Evolutionary conservation across 1,140 invertebrate species (phyloP).

Genomic region (Brachystomella parvula): DNA sequence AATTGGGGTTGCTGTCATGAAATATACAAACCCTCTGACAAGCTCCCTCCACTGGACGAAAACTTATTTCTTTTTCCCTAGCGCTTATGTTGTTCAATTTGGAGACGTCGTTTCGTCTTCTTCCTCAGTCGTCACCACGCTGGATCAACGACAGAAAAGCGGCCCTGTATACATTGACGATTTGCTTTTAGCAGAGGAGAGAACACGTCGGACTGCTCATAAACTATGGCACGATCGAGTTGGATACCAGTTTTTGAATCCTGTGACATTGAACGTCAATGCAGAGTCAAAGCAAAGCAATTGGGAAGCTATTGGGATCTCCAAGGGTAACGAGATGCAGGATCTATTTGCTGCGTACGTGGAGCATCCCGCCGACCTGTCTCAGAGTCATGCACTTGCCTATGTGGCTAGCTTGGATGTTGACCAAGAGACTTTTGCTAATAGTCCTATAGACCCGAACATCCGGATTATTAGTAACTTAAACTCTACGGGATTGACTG

Average conservation of each 20-base stretch:
- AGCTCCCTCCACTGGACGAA: conserved; percentile 6
- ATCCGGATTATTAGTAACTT: background rate
- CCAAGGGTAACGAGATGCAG: conserved; percentile 17
- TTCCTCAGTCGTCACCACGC: conserved; percentile 6
- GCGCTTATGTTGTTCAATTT: conserved; percentile 15
- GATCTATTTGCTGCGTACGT: conserved; percentile 11
- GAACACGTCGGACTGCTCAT: background rate
- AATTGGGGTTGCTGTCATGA: conserved; percentile 18
- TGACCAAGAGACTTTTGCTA: background rate
- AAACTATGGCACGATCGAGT: conserved; percentile 15
- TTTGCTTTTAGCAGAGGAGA: background rate
- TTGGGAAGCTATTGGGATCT: conserved; percentile 23
- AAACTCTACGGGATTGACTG: background rate
- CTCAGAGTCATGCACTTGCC: background rate
- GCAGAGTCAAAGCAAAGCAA: background rate
- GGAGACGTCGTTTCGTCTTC: background rate
- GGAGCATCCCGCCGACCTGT: background rate
- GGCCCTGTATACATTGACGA: conserved; percentile 21
- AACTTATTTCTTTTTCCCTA: conserved; percentile 21
- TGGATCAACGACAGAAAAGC: conserved; percentile 18
- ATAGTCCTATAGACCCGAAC: background rate
- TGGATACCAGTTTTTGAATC: conserved; percentile 3
- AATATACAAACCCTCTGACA: conserved; percentile 14
- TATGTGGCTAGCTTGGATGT: conserved; percentile 7
- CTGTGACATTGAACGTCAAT: background rate